Conservation (phyloP, 2,113 vertebrate species). For the Microcebus jonahi region DNA sequence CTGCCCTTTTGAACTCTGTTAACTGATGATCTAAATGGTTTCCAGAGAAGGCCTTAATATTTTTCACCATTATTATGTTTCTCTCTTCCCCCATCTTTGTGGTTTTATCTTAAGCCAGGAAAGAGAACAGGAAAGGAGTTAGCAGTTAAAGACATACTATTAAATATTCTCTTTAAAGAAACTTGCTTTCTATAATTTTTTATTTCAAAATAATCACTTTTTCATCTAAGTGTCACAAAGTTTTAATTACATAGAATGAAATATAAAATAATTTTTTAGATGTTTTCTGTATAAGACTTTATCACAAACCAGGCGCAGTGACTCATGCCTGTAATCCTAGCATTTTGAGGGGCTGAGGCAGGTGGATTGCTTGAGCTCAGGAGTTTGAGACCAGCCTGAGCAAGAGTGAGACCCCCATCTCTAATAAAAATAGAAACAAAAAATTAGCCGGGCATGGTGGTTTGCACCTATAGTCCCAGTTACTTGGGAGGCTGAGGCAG, state of each 20-base stretch:
- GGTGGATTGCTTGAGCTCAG: no score
- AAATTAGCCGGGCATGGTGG: no score
- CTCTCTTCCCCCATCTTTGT: not conserved
- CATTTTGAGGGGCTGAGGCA: no score
- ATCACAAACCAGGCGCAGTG: not conserved
- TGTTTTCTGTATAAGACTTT: not conserved
- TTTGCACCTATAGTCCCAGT: no score
- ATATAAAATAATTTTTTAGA: not conserved
- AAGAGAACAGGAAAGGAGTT: not conserved
- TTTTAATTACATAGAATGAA: not conserved
- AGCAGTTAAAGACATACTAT: not conserved
- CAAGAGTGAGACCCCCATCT: no score
- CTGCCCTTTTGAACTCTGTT: not conserved
- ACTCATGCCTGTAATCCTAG: no score
- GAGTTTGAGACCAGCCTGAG: no score
- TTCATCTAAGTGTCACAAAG: not conserved
- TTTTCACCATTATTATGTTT: not conserved
- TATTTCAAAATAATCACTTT: not conserved
- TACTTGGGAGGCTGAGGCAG: no score
- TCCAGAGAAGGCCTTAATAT: not conserved
- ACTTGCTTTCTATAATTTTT: not conserved
- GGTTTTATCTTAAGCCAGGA: not conserved
- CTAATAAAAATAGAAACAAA: no score
- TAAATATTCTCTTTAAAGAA: not conserved
- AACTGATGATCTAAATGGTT: not conserved